Percentiles rank a stretch among this genome's conserved stretches.
Conservation (phyloP, 2,888 invertebrate genomes). For the Apantesis nais region DNA sequence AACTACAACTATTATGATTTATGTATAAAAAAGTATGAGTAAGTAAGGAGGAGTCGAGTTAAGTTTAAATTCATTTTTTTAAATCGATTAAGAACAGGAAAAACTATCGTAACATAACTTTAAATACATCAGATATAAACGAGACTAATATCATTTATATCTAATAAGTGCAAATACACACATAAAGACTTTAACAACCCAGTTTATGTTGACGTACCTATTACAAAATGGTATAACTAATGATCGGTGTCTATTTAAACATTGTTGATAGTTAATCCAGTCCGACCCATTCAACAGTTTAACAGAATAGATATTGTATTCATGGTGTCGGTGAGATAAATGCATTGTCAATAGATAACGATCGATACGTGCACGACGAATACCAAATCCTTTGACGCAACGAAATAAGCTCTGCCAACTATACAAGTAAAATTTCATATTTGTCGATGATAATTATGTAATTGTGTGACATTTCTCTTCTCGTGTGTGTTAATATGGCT, state of each 20-base stretch:
- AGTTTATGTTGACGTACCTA: conserved; percentile 41
- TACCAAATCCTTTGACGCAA: conserved; percentile 60
- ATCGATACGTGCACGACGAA: conserved; percentile 54
- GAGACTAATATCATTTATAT: neutral
- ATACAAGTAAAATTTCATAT: conserved; percentile 69
- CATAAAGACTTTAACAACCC: conserved; percentile 37
- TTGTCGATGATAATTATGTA: conserved; percentile 71
- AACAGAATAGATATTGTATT: conserved; percentile 40
- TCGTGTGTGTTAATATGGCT: conserved; percentile 50
- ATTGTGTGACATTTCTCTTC: conserved; percentile 67
- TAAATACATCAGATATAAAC: too few species aligned
- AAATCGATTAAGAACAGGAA: neutral
- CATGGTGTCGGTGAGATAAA: conserved; percentile 51
- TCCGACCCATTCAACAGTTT: conserved; percentile 48
- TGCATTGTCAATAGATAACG: conserved; percentile 58
- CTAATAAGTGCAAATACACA: neutral
- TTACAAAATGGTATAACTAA: conserved; percentile 59
- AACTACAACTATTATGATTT: too few species aligned
- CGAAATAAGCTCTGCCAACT: conserved; percentile 56
- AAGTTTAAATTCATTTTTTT: neutral
- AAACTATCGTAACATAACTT: neutral
- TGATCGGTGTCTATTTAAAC: conserved; percentile 66
- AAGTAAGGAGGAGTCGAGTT: neutral
- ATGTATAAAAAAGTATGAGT: too few species aligned
- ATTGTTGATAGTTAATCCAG: conserved; percentile 53